A percentile compares a stretch with the other conserved stretches of the same genome.
Conservation (phyloP, 2,888 invertebrate genomes). For the Oxytorus armatus region DNA sequence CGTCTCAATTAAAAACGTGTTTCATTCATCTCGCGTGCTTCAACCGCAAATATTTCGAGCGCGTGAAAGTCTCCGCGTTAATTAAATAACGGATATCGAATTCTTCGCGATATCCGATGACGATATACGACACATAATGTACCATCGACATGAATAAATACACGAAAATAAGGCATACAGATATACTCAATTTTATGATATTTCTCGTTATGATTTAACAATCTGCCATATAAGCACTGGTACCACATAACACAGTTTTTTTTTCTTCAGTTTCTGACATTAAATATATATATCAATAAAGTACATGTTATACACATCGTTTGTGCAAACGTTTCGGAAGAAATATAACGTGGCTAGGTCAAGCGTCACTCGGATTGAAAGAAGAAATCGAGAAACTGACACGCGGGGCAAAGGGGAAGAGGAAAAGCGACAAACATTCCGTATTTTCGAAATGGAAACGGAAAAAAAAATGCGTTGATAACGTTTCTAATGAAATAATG, state of each 20-base stretch:
- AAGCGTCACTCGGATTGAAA: neutral
- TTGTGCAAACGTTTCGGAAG: neutral
- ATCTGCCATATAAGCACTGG: too few species aligned
- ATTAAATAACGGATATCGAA: conserved; percentile 15
- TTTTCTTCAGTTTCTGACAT: conserved; percentile 11
- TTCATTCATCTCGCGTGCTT: conserved; percentile 1
- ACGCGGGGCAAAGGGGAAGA: neutral
- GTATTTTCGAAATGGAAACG: neutral
- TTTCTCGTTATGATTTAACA: conserved; percentile 10
- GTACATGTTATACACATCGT: neutral
- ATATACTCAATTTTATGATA: neutral
- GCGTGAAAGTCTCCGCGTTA: neutral
- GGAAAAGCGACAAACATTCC: neutral
- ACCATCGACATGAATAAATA: too few species aligned
- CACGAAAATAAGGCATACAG: neutral
- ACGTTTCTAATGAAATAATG: neutral
- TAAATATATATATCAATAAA: neutral
- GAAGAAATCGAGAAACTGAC: neutral
- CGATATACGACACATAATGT: too few species aligned
- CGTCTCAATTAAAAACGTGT: neutral
- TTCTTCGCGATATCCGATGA: neutral
- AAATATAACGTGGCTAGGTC: neutral
- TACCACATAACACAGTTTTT: conserved; percentile 4
- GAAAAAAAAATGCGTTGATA: too few species aligned
- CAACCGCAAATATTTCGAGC: neutral